Evolutionary conservation across 2,113 vertebrate species (phyloP).

Genomic region (Helogale parvula): DNA sequence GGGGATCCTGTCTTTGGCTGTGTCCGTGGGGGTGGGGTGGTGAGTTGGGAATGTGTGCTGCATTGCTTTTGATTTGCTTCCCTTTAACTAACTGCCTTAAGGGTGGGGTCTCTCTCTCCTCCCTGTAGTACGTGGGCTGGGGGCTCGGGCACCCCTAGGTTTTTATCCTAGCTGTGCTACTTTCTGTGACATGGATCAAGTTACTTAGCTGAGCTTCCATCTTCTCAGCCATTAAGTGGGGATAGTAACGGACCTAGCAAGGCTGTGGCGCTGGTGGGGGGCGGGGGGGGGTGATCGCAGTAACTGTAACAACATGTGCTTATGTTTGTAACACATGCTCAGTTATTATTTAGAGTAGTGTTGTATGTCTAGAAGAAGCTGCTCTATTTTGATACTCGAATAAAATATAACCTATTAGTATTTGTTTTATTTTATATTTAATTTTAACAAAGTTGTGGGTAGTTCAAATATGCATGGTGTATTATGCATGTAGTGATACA

Average conservation of each 20-base stretch:
- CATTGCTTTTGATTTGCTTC: background rate
- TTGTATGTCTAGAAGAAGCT: background rate
- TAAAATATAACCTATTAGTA: background rate
- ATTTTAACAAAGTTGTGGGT: background rate
- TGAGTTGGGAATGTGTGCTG: background rate
- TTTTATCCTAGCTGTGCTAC: background rate
- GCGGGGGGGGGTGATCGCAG: background rate
- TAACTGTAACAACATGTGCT: fast-evolving
- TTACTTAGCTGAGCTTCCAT: background rate
- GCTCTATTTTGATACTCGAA: background rate
- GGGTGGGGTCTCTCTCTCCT: background rate
- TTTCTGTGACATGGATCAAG: background rate
- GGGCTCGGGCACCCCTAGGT: background rate
- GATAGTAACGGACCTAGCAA: fast-evolving
- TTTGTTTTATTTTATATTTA: background rate
- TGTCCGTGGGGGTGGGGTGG: background rate
- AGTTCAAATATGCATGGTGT: background rate
- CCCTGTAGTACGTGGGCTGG: background rate
- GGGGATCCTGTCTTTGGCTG: background rate
- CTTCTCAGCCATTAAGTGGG: background rate
- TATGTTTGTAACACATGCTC: background rate
- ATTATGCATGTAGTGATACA: background rate
- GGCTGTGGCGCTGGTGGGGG: no score
- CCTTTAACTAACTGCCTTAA: background rate
- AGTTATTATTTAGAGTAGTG: background rate